Conservation (phyloP, 2,797 vertebrate species). For the Delichon dasypus region DNA sequence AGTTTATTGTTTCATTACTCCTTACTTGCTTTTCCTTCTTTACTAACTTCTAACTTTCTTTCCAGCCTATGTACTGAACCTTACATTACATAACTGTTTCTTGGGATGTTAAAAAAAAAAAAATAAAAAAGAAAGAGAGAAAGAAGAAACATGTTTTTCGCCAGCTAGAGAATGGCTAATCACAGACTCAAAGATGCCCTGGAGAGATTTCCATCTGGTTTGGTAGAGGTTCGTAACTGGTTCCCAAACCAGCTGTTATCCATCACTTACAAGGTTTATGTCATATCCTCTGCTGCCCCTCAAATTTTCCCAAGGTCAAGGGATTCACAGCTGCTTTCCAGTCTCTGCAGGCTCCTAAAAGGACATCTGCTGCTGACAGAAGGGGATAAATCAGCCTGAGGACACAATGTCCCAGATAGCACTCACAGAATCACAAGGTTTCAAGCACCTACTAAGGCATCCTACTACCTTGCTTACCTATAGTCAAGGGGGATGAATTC, state of each 20-base stretch:
- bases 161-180: neutral
- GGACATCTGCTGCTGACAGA: conserved; percentile 30
- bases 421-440: neutral
- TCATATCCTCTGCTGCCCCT: neutral
- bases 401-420: neutral
- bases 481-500: neutral
- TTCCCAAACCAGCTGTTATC: conserved; percentile 5
- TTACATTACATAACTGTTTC: neutral
- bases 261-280: conserved; percentile 7
- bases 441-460: neutral
- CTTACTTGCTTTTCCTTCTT: neutral
- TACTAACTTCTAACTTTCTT: neutral
- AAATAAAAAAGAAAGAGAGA: neutral
- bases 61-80: neutral
- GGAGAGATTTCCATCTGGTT: neutral
- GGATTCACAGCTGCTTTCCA: neutral
- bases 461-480: neutral
- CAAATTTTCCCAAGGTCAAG: conserved; percentile 6
- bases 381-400: neutral
- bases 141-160: neutral
- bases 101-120: neutral
- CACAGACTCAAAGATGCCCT: neutral
- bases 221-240: neutral
- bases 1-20: neutral
- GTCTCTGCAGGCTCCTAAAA: conserved; percentile 33